A percentile compares a stretch with the other conserved stretches of the same genome.
phyloP scores from a whole-genome alignment of 2,113 vertebrate genomes.

The Corvus moneduloides region DNA sequence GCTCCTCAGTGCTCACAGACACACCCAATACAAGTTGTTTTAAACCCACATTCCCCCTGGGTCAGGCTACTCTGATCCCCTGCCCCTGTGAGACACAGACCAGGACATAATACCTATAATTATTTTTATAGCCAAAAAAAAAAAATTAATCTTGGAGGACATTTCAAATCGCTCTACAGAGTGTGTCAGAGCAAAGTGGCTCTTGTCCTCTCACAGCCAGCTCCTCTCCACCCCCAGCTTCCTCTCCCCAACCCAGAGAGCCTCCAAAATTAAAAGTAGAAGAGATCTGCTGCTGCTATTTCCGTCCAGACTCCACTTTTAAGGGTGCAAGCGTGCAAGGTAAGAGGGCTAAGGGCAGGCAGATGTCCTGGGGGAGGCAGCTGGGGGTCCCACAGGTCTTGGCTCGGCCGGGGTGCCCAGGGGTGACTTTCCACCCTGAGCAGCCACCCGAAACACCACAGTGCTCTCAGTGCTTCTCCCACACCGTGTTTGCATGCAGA shows the following conservation, averaged over 20 bases:
- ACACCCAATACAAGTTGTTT: rapidly evolving
- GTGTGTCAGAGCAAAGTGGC: background rate
- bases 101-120: background rate
- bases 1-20: background rate
- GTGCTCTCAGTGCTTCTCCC: background rate
- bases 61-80: background rate
- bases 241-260: constrained; percentile 21
- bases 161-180: background rate
- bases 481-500: background rate
- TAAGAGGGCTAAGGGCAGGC: background rate
- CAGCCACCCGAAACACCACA: rapidly evolving
- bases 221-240: constrained; percentile 38
- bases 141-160: background rate
- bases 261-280: background rate
- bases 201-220: background rate
- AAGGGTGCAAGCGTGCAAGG: background rate
- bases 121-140: background rate
- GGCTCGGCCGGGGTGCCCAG: rapidly evolving
- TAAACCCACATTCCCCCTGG: background rate
- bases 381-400: background rate
- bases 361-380: background rate
- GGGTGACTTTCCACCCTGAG: background rate
- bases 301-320: background rate
- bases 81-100: background rate
- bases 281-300: background rate